Conservation (phyloP, 2,888 invertebrate species). For the Chrysotoxum bicinctum region DNA sequence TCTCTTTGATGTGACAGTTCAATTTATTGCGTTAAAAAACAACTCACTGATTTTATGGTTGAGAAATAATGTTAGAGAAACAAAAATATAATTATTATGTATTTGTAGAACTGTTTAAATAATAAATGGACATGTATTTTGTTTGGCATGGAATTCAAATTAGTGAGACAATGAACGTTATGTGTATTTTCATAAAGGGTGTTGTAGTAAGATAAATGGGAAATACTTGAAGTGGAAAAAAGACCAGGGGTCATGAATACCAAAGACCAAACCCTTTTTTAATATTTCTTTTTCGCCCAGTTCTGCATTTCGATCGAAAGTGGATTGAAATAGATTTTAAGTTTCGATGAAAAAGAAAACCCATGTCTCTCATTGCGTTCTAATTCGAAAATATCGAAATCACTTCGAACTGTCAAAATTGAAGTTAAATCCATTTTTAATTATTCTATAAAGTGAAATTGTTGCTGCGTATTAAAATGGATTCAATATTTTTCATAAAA, state of each 20-base stretch:
- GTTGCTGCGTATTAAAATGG: too few relatives aligned
- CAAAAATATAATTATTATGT: not conserved
- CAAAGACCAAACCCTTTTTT: too few relatives aligned
- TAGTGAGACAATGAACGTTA: not conserved
- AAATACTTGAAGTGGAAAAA: not conserved
- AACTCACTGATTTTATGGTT: conserved; percentile 40
- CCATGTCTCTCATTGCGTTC: too few relatives aligned
- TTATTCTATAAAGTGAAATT: too few relatives aligned
- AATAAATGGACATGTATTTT: not conserved
- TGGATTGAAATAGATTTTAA: too few relatives aligned
- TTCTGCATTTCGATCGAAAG: too few relatives aligned
- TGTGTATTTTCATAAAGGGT: not conserved
- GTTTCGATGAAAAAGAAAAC: too few relatives aligned
- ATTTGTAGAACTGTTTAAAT: not conserved
- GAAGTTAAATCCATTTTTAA: too few relatives aligned
- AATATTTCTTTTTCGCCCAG: too few relatives aligned
- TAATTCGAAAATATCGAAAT: too few relatives aligned
- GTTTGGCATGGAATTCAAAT: not conserved
- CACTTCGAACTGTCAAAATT: too few relatives aligned
- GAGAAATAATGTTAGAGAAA: not conserved
- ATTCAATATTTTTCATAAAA: too few relatives aligned
- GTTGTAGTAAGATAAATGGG: not conserved
- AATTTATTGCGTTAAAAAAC: conserved; percentile 61
- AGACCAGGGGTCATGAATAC: not conserved
- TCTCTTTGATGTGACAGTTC: conserved; percentile 65